phyloP scores from a whole-genome alignment of 2,888 invertebrate species.

The Ophioninae sp. region DNA sequence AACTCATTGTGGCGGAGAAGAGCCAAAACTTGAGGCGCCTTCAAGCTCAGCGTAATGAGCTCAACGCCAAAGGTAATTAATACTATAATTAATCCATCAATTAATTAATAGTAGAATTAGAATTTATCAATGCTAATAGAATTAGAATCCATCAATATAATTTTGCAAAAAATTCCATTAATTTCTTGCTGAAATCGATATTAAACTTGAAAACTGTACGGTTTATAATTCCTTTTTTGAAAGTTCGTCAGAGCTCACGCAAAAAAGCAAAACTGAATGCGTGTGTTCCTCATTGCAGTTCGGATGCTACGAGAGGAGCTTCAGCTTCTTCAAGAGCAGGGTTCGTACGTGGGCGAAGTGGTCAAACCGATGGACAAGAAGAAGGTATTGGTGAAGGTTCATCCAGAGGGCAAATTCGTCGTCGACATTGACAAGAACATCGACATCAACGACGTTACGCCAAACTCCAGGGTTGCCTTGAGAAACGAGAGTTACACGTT shows the following conservation, averaged over 20 bases:
- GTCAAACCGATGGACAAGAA: conserved; percentile 99
- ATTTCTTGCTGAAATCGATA: not conserved
- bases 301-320: conserved; percentile 98
- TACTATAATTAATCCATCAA: too few species aligned
- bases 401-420: conserved; percentile 99
- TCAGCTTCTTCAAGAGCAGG: conserved; percentile 97
- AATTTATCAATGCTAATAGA: too few species aligned
- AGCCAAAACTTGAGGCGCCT: conserved; percentile 97
- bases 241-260: not conserved
- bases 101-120: too few species aligned
- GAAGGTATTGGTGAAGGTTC: conserved; percentile 99
- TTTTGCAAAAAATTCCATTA: too few species aligned
- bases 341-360: conserved; percentile 99
- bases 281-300: conserved; percentile 83
- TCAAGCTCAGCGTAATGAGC: conserved; percentile 99
- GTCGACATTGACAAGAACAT: conserved; percentile 99
- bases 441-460: conserved; percentile 98
- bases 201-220: not conserved
- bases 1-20: conserved; percentile 97
- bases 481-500: conserved; percentile 99
- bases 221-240: too few species aligned
- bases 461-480: conserved; percentile 98
- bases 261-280: not conserved
- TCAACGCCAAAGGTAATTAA: conserved; percentile 95
- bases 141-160: too few species aligned